Conservation (phyloP, 2,888 invertebrate genomes). For the Carcina quercana region DNA sequence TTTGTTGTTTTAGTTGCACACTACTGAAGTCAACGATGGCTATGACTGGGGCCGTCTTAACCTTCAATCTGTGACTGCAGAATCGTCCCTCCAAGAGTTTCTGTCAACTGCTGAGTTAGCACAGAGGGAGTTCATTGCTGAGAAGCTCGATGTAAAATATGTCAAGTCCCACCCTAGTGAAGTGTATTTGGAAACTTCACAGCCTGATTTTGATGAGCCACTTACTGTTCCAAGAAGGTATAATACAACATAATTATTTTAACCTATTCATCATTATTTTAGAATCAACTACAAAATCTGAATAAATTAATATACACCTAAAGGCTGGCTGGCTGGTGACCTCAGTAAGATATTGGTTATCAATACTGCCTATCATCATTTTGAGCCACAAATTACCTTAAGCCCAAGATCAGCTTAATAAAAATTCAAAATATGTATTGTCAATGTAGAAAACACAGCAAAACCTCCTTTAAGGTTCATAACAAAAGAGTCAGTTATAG, state of each 20-base stretch:
- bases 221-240: slow-evolving; percentile 84
- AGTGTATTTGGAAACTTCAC: slow-evolving; percentile 51
- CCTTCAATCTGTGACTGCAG: slow-evolving; percentile 94
- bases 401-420: too few relatives aligned
- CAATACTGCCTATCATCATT: too few relatives aligned
- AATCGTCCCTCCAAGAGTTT: slow-evolving; percentile 97
- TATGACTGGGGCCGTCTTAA: slow-evolving; percentile 94
- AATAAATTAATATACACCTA: too few relatives aligned
- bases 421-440: too few relatives aligned
- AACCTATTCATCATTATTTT: neutral
- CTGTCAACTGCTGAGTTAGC: slow-evolving; percentile 95
- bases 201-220: slow-evolving; percentile 62
- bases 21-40: slow-evolving; percentile 91
- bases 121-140: slow-evolving; percentile 93
- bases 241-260: slow-evolving; percentile 6
- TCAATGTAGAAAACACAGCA: too few relatives aligned
- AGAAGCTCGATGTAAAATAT: slow-evolving; percentile 86
- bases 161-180: slow-evolving; percentile 52
- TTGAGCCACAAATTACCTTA: too few relatives aligned
- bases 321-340: too few relatives aligned
- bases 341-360: too few relatives aligned
- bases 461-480: too few relatives aligned
- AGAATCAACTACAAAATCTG: too few relatives aligned
- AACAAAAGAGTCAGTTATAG: too few relatives aligned
- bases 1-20: slow-evolving; percentile 87